A percentile compares a stretch with the other conserved stretches of the same genome.
Evolutionary conservation across 2,888 invertebrate genomes (phyloP).

Genomic region (Cantharis lateralis): DNA sequence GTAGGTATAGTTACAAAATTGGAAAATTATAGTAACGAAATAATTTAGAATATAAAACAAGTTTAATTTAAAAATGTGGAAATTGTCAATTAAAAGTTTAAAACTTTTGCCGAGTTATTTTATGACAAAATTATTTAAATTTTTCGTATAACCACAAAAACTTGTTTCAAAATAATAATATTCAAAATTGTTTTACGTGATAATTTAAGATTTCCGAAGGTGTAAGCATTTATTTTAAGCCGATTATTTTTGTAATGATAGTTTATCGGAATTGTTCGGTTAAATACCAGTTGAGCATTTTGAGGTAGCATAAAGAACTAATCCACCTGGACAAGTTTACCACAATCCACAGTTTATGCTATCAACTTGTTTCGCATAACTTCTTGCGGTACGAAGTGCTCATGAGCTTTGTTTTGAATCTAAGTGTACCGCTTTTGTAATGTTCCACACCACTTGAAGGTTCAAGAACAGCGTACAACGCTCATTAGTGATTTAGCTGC

Average conservation of each 20-base stretch:
- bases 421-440: not conserved
- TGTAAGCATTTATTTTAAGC: not conserved
- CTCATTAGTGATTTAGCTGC: not conserved
- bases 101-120: not conserved
- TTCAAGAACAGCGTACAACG: not conserved
- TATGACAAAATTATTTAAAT: not conserved
- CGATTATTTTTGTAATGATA: not conserved
- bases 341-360: conserved; percentile 6
- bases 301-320: not conserved
- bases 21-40: not conserved
- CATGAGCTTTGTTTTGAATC: conserved; percentile 3
- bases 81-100: not conserved
- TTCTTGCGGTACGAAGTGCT: conserved; percentile 6
- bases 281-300: not conserved
- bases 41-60: not conserved
- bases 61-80: not conserved
- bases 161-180: not conserved
- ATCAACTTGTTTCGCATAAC: conserved; percentile 1
- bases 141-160: not conserved
- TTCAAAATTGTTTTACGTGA: not conserved
- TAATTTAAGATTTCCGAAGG: not conserved
- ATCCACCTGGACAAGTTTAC: conserved; percentile 3
- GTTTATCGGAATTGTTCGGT: not conserved
- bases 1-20: not conserved
- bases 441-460: not conserved